phyloP scores from a whole-genome alignment of 2,888 invertebrate species.

The Stenotaenia linearis region DNA sequence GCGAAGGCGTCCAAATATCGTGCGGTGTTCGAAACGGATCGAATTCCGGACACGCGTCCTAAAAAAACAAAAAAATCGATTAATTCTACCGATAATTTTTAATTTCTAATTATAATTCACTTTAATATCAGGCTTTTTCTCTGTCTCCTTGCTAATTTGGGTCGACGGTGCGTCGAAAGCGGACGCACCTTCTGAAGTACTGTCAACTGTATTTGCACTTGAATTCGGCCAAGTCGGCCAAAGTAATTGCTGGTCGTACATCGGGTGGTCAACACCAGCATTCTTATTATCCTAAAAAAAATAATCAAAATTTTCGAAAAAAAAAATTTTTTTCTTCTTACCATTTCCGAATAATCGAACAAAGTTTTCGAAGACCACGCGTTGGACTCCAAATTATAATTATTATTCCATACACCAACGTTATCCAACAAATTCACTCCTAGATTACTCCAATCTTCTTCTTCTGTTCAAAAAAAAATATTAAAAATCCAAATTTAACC shows the following conservation, averaged over 20 bases:
- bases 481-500: neutral
- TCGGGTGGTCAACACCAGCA: neutral
- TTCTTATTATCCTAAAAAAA: neutral
- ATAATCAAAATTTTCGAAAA: neutral
- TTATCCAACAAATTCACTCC: neutral
- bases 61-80: conserved; percentile 43
- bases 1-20: conserved; percentile 34
- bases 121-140: neutral
- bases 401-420: neutral
- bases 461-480: neutral
- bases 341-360: neutral
- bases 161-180: neutral
- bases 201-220: neutral
- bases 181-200: neutral
- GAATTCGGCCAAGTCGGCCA: neutral
- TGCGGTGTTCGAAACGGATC: conserved; percentile 56
- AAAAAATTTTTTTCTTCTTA: neutral
- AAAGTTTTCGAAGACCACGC: neutral
- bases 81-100: neutral
- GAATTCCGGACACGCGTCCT: conserved; percentile 53
- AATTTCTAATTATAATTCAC: neutral
- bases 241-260: neutral
- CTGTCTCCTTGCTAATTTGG: neutral
- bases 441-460: neutral
- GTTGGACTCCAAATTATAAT: neutral